These are phyloP conservation scores for Rhyzopertha dominica DNA, from an alignment of 1,140 invertebrate species.

Conservation along the genomic window DNA sequence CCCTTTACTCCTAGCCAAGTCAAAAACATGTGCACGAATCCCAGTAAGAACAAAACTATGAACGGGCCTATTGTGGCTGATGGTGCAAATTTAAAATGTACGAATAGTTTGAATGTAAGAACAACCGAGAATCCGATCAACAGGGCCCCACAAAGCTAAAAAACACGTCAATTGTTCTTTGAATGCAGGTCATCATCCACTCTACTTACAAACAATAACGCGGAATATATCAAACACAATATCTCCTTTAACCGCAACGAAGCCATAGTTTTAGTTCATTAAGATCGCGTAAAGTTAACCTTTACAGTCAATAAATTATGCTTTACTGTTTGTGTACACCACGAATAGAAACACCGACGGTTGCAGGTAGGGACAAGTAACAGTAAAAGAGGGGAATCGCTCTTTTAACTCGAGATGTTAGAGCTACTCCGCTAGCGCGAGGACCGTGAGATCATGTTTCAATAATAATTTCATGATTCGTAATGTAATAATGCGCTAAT, in stretches of 20 bases:
- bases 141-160: slow-evolving; percentile 36
- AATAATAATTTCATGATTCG: too few relatives aligned
- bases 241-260: slow-evolving; percentile 38
- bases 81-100: slow-evolving; percentile 39
- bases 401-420: too few relatives aligned
- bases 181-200: slow-evolving; percentile 4
- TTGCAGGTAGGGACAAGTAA: too few relatives aligned
- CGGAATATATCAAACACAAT: slow-evolving; percentile 37
- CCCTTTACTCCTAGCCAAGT: slow-evolving; percentile 41
- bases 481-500: too few relatives aligned
- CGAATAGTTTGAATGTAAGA: slow-evolving; percentile 35
- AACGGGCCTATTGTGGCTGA: slow-evolving; percentile 34
- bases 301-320: too few relatives aligned
- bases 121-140: slow-evolving; percentile 32
- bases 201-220: slow-evolving; percentile 38
- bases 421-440: too few relatives aligned
- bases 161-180: slow-evolving; percentile 7
- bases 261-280: too few relatives aligned
- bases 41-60: slow-evolving; percentile 32
- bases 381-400: too few relatives aligned
- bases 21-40: slow-evolving; percentile 34
- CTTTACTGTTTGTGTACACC: too few relatives aligned
- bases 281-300: too few relatives aligned
- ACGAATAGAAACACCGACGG: too few relatives aligned
- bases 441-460: too few relatives aligned